Evolutionary conservation across 2,888 invertebrate genomes (phyloP).

Genomic region (Anthophora plumipes): DNA sequence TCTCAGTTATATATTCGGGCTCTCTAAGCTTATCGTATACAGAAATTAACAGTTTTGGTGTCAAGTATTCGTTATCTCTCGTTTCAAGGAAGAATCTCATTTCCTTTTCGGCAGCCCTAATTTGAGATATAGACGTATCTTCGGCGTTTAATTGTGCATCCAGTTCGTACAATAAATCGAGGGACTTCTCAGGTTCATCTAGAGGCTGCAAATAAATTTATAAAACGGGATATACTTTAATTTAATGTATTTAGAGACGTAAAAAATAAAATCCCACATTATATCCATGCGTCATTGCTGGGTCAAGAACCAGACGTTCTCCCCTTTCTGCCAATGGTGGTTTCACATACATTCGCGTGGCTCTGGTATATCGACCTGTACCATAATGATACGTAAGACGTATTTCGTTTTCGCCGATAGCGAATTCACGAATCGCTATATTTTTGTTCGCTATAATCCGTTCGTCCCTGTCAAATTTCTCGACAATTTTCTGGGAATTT

Average conservation of each 20-base stretch:
- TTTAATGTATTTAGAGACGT: neutral
- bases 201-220: constrained; percentile 85
- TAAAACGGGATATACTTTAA: neutral
- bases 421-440: constrained; percentile 88
- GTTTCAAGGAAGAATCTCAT: constrained; percentile 85
- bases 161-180: constrained; percentile 88
- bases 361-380: constrained; percentile 87
- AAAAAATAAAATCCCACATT: constrained; percentile 85
- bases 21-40: constrained; percentile 87
- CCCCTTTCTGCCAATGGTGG: constrained; percentile 90
- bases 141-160: constrained; percentile 88
- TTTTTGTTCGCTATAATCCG: constrained; percentile 87
- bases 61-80: constrained; percentile 84
- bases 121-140: constrained; percentile 86
- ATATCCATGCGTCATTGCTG: constrained; percentile 88
- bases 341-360: constrained; percentile 88
- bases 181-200: constrained; percentile 86
- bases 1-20: constrained; percentile 65
- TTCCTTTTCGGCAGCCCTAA: constrained; percentile 86
- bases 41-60: constrained; percentile 85
- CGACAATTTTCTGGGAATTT: constrained; percentile 86
- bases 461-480: constrained; percentile 88
- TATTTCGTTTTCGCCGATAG: constrained; percentile 87
- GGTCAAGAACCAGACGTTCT: constrained; percentile 88
- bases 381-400: constrained; percentile 88